Base-by-base conservation (phyloP, 2,113 vertebrate species). In the Choloepus hoffmanni region DNA sequence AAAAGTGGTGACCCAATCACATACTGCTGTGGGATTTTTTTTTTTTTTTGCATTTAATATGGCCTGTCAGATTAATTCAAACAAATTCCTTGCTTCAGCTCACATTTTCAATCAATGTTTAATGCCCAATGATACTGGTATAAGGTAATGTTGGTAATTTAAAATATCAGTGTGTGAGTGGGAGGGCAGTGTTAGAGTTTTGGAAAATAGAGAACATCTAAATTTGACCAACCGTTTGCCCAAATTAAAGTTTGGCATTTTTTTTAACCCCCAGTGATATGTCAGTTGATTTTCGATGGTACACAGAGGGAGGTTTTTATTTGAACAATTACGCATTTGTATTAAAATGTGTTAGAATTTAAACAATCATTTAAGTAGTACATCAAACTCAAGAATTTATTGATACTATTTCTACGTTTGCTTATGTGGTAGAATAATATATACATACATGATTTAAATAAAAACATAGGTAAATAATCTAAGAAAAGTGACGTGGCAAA, bases 361-460 rank as follows among this genome's bases (percentile, higher is more conserved):
- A 21, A n/a, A 21, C 7, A 88, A 91, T 91, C 74, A 15, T 18
- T 21, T 55, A 93, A 48, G 21, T 82, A 95, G 19, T 30, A 53
- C 58, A 83, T 90, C 40, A 88, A 73, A 95, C 26, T 77, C 62
- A 33, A 86, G 10, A 89, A 30, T 81, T 95, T 88, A 48, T 73
- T 48, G 26, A 36, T 90, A 81, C n/a, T 72, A 3, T 88, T 88
- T 89, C 55, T 88, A 72, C 26, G 89, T 93, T 77, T 83, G 4
- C 33, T 93, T 84, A 63, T n/a, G 76, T 55, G 6, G 24, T 89
- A 92, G 19, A 87, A 94, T 90, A 45, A 92, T 68, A 73, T 74
- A 76, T 78, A 77, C 4, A n/a, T 96, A 85, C 13, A 76, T n/a
- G 16, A 85, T 33, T 95, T 83, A 89, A 96, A 86, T 67, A 76